Percentiles rank a stretch among this genome's conserved stretches.
Evolutionary conservation across 2,113 vertebrate species (phyloP).

Genomic region (Podarcis raffonei): DNA sequence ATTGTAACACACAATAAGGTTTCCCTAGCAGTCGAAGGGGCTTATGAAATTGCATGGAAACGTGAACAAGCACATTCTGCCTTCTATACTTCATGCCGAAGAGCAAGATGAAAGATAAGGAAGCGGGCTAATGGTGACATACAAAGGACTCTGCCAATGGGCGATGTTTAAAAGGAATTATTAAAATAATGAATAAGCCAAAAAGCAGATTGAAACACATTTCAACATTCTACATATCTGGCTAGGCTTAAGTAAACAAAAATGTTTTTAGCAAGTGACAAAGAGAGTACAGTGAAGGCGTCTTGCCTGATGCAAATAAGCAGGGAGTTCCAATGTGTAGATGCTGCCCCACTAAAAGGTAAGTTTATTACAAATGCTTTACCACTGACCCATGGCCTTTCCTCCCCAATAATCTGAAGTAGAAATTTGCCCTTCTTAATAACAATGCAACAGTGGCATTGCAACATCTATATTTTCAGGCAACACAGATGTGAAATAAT

Average conservation of each 20-base stretch:
- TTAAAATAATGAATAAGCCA: too few relatives aligned
- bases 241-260: too few relatives aligned
- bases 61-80: background rate
- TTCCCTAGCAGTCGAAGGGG: background rate
- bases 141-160: background rate
- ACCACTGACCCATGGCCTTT: too few relatives aligned
- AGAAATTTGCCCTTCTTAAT: background rate
- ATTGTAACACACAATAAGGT: background rate
- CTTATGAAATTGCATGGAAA: background rate
- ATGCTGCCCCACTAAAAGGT: too few relatives aligned
- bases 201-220: too few relatives aligned
- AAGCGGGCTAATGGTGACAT: background rate
- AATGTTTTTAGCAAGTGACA: too few relatives aligned
- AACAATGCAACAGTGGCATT: background rate
- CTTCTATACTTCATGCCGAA: background rate
- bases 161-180: background rate
- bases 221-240: too few relatives aligned
- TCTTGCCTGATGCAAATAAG: too few relatives aligned
- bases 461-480: background rate
- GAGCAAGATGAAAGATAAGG: background rate
- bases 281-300: too few relatives aligned
- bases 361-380: too few relatives aligned
- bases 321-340: too few relatives aligned
- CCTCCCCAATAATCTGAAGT: background rate
- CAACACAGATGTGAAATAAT: background rate